Base-by-base conservation (phyloP, 1,140 invertebrate genomes). In the Cryptotermes secundus region DNA sequence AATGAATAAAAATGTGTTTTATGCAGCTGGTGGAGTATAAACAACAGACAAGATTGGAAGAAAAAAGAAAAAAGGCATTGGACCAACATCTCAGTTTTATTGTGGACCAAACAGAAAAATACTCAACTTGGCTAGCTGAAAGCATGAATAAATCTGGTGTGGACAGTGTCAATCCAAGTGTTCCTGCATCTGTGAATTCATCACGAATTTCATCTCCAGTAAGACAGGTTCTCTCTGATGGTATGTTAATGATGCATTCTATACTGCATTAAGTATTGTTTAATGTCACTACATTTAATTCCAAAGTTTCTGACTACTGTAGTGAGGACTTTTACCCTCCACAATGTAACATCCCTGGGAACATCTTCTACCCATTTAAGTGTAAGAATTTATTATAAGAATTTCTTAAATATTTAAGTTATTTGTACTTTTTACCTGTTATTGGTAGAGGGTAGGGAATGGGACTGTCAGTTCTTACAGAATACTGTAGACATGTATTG, bases 11-110 rank as follows among this genome's bases (percentile, higher is more conserved):
- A 72, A 19, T 80, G 36, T 79, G 72, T 86, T 87, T 87, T 87
- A 88, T 90, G 19, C 86, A 96, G 95, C 90, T 99, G 87, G 97
- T 99, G 53, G 97, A 99, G 90, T 98, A 95, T 89, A 99, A 99
- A 89, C 96, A 98, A 86, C 95, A 97, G 88, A 96, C 95, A 35
- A 94, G 96, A 86, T 91, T 99, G 35, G 98, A 99, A 89, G 97
- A 98, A 87, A 98, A 98, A 88, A 93, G 97, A 83, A 99, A 99
- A 88, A 96, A 98, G 87, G 97, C 97, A 0, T 91, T 99, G 79
- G 98, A 99, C 92, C 95, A 99, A 86, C 98, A 99, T 90, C 92
- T 99, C 34, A 99, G 97, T 89, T 99, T 99, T 88, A 99, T 99
- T 88, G 98, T 99, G 80, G 98, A 98, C 91, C 97, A 99, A 90